phyloP scores from a whole-genome alignment of 64 coral and sea anemone species.

The Montipora capricornis region DNA sequence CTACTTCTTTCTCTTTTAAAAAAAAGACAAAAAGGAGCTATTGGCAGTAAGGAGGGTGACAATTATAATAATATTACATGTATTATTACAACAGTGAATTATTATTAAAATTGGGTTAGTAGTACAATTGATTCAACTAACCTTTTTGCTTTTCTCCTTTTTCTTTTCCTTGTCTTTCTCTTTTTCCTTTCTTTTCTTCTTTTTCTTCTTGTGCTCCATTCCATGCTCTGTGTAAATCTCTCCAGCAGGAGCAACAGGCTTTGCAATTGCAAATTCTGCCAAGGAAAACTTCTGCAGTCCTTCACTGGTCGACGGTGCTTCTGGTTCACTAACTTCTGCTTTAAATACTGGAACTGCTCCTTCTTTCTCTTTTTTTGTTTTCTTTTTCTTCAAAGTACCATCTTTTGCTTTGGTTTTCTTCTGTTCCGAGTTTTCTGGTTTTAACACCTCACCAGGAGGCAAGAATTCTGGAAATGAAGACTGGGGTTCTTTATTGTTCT shows the following conservation, averaged over 20 bases:
- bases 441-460: not conserved
- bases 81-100: too few species aligned
- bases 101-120: too few species aligned
- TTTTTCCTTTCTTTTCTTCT: slow-evolving; percentile 93
- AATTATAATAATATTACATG: too few species aligned
- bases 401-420: slow-evolving; percentile 39
- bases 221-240: slow-evolving; percentile 7
- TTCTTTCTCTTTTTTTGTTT: slow-evolving; percentile 10
- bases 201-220: slow-evolving; percentile 82
- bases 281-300: slow-evolving; percentile 30
- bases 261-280: not conserved
- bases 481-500: slow-evolving; percentile 49
- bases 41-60: too few species aligned
- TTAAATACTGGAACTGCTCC: not conserved
- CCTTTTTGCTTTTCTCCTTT: slow-evolving; percentile 74
- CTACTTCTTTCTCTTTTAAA: too few species aligned
- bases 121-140: not conserved
- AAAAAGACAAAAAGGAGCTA: too few species aligned
- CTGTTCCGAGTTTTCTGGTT: slow-evolving; percentile 4
- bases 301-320: slow-evolving; percentile 7
- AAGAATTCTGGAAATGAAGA: slow-evolving; percentile 76
- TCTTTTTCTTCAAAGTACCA: not conserved
- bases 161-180: slow-evolving; percentile 81
- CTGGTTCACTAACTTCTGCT: not conserved
- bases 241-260: not conserved